Percentiles rank a stretch among this genome's conserved stretches.
phyloP scores from a whole-genome alignment of 37 sponge, comb jelly and placozoan genomes.

The Halichondria panicea region DNA sequence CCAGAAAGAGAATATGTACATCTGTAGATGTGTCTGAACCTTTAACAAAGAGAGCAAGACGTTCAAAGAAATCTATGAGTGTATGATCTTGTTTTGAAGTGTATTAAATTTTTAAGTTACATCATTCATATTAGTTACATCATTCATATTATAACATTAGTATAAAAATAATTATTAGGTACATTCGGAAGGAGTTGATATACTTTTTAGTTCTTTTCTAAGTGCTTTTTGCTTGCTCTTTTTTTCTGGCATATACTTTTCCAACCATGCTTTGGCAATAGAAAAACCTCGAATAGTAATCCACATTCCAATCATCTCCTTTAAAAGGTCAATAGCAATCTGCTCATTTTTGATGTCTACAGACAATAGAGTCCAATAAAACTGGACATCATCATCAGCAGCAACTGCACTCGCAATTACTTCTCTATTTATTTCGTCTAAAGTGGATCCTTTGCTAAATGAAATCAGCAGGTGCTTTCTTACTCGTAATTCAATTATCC shows the following conservation, averaged over 20 bases:
- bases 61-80: neutral
- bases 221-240: constrained; percentile 9
- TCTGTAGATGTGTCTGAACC: too few relatives aligned
- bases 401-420: constrained; percentile 6
- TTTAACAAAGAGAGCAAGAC: constrained; percentile 13
- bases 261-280: constrained; percentile 28
- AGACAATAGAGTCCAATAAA: constrained; percentile 29
- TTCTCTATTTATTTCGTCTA: neutral
- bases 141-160: neutral
- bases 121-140: neutral
- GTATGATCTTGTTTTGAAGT: neutral
- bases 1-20: too few relatives aligned
- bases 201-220: constrained; percentile 23
- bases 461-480: neutral
- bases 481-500: constrained; percentile 25
- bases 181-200: neutral
- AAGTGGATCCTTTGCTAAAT: neutral
- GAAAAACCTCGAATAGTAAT: constrained; percentile 34
- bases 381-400: constrained; percentile 23
- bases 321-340: constrained; percentile 14
- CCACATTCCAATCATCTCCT: constrained; percentile 39
- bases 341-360: constrained; percentile 19
- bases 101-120: neutral
- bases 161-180: neutral
- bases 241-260: constrained; percentile 10